phyloP scores from a whole-genome alignment of 2,888 invertebrate genomes.

The Rapana venosa region DNA sequence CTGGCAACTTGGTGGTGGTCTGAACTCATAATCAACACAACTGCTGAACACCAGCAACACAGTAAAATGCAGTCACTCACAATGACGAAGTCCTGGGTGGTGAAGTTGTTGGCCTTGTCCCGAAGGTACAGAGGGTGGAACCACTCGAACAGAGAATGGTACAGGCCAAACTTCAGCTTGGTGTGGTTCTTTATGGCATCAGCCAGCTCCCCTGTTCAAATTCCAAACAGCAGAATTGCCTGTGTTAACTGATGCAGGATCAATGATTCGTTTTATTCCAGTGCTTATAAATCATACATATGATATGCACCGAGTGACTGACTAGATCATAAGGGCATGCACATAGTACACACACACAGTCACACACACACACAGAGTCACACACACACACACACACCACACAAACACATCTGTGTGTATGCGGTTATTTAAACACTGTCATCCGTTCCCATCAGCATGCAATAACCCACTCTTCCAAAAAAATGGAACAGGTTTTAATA shows the following conservation, averaged over 20 bases:
- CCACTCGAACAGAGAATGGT: slow-evolving; percentile 79
- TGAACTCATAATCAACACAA: no score
- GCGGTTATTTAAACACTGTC: no score
- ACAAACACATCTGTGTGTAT: background rate
- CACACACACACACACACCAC: background rate
- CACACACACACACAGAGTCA: background rate
- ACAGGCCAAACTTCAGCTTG: slow-evolving; percentile 81
- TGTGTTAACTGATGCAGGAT: background rate
- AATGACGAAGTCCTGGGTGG: slow-evolving; percentile 83
- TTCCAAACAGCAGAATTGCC: background rate
- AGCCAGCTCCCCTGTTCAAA: slow-evolving; percentile 66
- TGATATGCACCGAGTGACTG: no score
- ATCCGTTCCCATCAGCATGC: no score
- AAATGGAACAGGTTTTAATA: no score
- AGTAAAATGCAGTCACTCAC: slow-evolving; percentile 46
- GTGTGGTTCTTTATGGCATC: slow-evolving; percentile 61
- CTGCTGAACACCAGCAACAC: no score
- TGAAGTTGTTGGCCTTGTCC: slow-evolving; percentile 81
- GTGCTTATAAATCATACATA: no score
- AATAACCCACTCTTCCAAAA: no score
- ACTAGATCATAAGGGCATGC: background rate
- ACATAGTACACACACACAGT: background rate
- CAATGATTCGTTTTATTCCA: no score
- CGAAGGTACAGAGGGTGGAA: slow-evolving; percentile 76
- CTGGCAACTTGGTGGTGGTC: no score